A percentile compares a stretch with the other conserved stretches of the same genome.
Evolutionary conservation across 2,113 vertebrate species (phyloP).

Genomic region (Hemichromis elongatus): DNA sequence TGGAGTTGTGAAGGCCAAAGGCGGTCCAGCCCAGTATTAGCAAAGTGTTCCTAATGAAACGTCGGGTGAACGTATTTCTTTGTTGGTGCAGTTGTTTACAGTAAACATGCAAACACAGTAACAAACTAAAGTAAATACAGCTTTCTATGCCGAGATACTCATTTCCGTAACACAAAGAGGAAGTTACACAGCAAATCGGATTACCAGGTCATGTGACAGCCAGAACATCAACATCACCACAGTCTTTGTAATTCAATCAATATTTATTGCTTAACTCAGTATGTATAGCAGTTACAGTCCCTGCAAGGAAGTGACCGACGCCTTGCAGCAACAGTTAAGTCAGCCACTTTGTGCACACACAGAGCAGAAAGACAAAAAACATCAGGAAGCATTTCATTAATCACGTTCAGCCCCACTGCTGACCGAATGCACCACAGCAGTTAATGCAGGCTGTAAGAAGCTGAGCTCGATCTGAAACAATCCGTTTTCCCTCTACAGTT

Average conservation of each 20-base stretch:
- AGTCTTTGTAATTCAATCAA: slow-evolving; percentile 49
- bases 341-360: slow-evolving; percentile 11
- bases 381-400: slow-evolving; percentile 49
- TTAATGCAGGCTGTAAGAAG: neutral
- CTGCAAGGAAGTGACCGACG: slow-evolving; percentile 39
- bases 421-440: slow-evolving; percentile 9
- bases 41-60: neutral
- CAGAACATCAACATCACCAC: neutral
- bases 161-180: neutral
- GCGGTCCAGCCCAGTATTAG: neutral
- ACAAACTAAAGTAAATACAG: neutral
- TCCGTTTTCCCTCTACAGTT: neutral
- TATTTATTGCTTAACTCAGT: slow-evolving; percentile 52
- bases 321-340: slow-evolving; percentile 21
- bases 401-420: slow-evolving; percentile 37
- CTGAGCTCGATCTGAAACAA: neutral
- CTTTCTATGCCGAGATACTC: neutral
- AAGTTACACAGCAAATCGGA: neutral
- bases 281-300: slow-evolving; percentile 42
- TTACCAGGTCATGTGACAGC: neutral
- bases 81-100: neutral
- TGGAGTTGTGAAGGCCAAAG: neutral
- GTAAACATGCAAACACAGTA: neutral
- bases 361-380: slow-evolving; percentile 13
- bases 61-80: accelerated